These are phyloP conservation scores for Anarhynchus alexandrinus DNA, from an alignment of 2,113 vertebrate genomes.

Conservation along the genomic window DNA sequence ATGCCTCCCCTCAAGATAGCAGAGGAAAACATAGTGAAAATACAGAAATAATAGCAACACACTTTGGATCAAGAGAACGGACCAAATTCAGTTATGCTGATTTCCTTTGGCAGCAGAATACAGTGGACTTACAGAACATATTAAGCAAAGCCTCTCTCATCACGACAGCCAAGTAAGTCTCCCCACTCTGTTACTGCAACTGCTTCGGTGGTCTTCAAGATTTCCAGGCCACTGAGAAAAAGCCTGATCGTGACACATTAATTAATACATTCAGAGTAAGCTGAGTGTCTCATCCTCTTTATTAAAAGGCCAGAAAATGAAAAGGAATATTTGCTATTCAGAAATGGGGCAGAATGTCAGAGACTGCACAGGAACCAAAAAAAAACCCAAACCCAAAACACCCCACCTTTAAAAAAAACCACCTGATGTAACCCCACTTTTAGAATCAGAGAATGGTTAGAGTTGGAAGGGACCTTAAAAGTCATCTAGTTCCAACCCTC, in stretches of 20 bases:
- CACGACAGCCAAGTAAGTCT: not conserved
- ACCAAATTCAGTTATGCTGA: not conserved
- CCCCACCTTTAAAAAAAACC: accelerated
- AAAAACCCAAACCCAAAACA: not conserved
- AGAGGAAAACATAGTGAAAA: not conserved
- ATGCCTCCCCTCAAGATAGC: not conserved
- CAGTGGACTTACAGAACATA: not conserved
- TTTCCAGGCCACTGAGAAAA: not conserved
- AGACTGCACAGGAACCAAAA: not conserved
- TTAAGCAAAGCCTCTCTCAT: not conserved
- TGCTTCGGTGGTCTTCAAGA: not conserved
- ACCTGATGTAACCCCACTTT: not conserved
- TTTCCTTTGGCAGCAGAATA: not conserved
- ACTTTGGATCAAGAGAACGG: not conserved
- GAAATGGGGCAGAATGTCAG: not conserved
- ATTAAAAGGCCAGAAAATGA: not conserved
- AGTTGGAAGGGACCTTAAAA: not conserved
- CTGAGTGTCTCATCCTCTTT: not conserved
- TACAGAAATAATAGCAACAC: not conserved
- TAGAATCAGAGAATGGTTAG: not conserved
- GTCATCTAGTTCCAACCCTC: not conserved
- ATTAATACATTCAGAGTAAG: not conserved
- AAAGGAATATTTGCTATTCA: not conserved
- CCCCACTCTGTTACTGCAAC: not conserved
- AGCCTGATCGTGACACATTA: not conserved